Percentiles rank a stretch among this genome's conserved stretches.
Evolutionary conservation across 2,888 invertebrate species (phyloP).

Genomic region (Macrosiphum euphorbiae): DNA sequence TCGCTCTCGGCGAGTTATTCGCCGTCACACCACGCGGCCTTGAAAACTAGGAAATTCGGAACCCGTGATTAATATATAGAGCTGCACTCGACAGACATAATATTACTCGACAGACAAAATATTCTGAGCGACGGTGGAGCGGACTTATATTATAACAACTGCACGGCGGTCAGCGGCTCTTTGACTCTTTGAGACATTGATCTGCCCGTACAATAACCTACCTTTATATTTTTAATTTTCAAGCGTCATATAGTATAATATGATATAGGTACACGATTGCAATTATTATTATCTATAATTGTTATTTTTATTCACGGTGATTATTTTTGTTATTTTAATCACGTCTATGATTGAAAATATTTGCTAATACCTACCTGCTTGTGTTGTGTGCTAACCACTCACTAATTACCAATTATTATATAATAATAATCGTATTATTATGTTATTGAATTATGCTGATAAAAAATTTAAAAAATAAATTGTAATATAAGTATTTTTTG

Average conservation of each 20-base stretch:
- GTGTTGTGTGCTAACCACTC: too few species aligned
- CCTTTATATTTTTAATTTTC: neutral
- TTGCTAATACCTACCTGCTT: too few species aligned
- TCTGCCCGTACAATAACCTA: neutral
- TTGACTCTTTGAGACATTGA: neutral
- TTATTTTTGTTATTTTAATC: neutral
- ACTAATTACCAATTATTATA: too few species aligned
- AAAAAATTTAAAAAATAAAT: too few species aligned
- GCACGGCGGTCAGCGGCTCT: neutral
- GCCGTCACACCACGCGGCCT: neutral
- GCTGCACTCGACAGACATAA: neutral
- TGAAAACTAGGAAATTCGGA: neutral
- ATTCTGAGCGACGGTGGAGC: neutral
- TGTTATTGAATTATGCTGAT: too few species aligned
- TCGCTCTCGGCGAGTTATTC: neutral
- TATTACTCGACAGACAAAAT: neutral
- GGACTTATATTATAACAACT: neutral
- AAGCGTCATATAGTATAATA: neutral
- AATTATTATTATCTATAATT: neutral
- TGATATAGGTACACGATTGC: neutral
- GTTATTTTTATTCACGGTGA: neutral
- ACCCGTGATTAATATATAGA: neutral
- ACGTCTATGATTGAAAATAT: neutral
- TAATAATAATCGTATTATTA: too few species aligned
- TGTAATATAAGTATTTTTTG: too few species aligned